Evolutionary conservation across 2,888 invertebrate genomes (phyloP).

Genomic region (Octodonta nipae): DNA sequence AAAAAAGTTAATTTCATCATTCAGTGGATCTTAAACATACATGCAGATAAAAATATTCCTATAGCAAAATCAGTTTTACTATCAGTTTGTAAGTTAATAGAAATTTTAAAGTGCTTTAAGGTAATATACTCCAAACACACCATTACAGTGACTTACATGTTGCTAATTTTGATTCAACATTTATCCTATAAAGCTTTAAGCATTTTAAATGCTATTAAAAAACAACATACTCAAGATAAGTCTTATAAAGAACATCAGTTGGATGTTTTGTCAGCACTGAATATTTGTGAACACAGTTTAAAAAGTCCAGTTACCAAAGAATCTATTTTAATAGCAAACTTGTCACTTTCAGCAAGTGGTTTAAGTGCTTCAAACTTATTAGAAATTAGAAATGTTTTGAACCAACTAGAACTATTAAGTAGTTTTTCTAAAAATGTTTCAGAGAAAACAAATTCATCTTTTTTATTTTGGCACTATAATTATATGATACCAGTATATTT

Average conservation of each 20-base stretch:
- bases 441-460: slow-evolving; percentile 56
- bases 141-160: slow-evolving; percentile 55
- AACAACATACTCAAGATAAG: slow-evolving; percentile 46
- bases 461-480: slow-evolving; percentile 70
- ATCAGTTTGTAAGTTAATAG: slow-evolving; percentile 65
- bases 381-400: slow-evolving; percentile 47
- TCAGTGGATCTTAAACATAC: slow-evolving; percentile 55
- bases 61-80: slow-evolving; percentile 64
- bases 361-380: slow-evolving; percentile 50
- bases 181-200: slow-evolving; percentile 60
- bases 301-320: slow-evolving; percentile 38
- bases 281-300: slow-evolving; percentile 55
- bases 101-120: slow-evolving; percentile 66
- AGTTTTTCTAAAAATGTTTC: slow-evolving; percentile 46
- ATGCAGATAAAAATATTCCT: slow-evolving; percentile 55
- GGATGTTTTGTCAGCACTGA: slow-evolving; percentile 60
- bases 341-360: slow-evolving; percentile 40
- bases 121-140: slow-evolving; percentile 55
- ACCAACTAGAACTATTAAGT: slow-evolving; percentile 51
- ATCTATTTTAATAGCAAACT: slow-evolving; percentile 29
- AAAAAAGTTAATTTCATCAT: slow-evolving; percentile 37
- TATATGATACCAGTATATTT: slow-evolving; percentile 60
- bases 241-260: slow-evolving; percentile 52
- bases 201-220: slow-evolving; percentile 52
- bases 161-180: slow-evolving; percentile 68